Evolutionary conservation across 2,113 vertebrate species (phyloP), one percentile per base, ranked within the genome.

Genomic region (Pollimyrus isidori): DNA sequence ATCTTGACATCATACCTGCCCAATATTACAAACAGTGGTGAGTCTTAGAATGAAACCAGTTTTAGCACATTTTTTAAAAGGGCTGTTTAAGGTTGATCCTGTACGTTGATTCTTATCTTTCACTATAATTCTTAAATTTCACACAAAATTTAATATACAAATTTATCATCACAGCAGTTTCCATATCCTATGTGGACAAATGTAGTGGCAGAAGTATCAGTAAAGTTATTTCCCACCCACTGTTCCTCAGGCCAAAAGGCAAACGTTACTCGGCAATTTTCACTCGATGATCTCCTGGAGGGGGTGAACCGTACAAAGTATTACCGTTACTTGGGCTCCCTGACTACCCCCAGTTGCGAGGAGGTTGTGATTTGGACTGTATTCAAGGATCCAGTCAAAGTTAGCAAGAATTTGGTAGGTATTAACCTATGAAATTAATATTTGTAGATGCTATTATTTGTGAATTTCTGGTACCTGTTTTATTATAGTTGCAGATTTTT

Each of bases 321-420:
- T 48, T 96, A 92, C 86, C 96, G 96, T 26, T 96, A 96, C 90
- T 73, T 53, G 0, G 96, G 96, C 17, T 96, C 95, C 0, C 91
- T 96, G 88, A 96, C 96, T 1, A 96, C 93, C 9, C 96, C 95
- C 0, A 0, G 0, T 0, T 96, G 95, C 65, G 26, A 94, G 0
- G 94, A 96, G 89, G 92, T 88, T 1, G 96, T 96, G 5, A 85
- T 96, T 15, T 96, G 96, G 96, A 96, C 96, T 0, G 91, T 96
- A 82, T 96, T 96, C 88, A 93, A 95, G 49, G 92, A 96, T 0
- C 5, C 95, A 0, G 92, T 96, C 69, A 90, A 89, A 94, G 85
- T 91, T 42, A 91, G 88, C 88, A 89, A 46, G 48, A 73, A 91
- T 39, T 76, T 91, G 90, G 90, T 91, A 62, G 53, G 89, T 89